These are phyloP conservation scores for Drosophila rufa DNA, from an alignment of 1,140 invertebrate genomes.

Conservation along the genomic window DNA sequence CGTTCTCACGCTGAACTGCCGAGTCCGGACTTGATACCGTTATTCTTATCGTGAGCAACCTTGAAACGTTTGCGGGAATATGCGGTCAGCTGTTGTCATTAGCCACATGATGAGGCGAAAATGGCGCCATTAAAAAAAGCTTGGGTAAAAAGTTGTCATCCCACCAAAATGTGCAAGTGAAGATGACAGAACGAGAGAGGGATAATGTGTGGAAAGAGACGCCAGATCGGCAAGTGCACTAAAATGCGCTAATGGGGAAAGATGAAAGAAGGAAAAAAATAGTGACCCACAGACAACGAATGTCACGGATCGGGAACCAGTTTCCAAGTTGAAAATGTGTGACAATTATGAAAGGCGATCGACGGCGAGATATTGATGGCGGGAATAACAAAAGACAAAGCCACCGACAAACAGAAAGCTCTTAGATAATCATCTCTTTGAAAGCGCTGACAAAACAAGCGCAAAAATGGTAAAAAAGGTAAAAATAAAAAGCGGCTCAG, in stretches of 20 bases:
- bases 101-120: slow-evolving; percentile 59
- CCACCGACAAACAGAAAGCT: slow-evolving; percentile 40
- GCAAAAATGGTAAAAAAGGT: slow-evolving; percentile 47
- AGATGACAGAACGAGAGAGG: slow-evolving; percentile 16
- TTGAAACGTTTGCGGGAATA: slow-evolving; percentile 50
- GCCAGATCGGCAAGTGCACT: slow-evolving; percentile 43
- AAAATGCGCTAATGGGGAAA: slow-evolving; percentile 60
- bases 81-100: slow-evolving; percentile 53
- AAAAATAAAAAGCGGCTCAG: slow-evolving; percentile 4
- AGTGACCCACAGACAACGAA: slow-evolving; percentile 61
- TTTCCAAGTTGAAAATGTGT: slow-evolving; percentile 65
- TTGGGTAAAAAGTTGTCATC: slow-evolving; percentile 50
- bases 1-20: slow-evolving; percentile 29
- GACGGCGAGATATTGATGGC: slow-evolving; percentile 62
- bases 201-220: neutral
- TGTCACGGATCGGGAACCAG: slow-evolving; percentile 46
- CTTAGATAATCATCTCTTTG: slow-evolving; percentile 67
- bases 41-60: slow-evolving; percentile 52
- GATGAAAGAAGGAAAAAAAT: slow-evolving; percentile 6
- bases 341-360: slow-evolving; percentile 79
- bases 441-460: slow-evolving; percentile 68
- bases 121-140: slow-evolving; percentile 50
- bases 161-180: slow-evolving; percentile 54
- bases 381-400: slow-evolving; percentile 60
- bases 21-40: slow-evolving; percentile 39